These are phyloP conservation scores for Tyria jacobaeae DNA, from an alignment of 2,888 invertebrate species.

Conservation along the genomic window DNA sequence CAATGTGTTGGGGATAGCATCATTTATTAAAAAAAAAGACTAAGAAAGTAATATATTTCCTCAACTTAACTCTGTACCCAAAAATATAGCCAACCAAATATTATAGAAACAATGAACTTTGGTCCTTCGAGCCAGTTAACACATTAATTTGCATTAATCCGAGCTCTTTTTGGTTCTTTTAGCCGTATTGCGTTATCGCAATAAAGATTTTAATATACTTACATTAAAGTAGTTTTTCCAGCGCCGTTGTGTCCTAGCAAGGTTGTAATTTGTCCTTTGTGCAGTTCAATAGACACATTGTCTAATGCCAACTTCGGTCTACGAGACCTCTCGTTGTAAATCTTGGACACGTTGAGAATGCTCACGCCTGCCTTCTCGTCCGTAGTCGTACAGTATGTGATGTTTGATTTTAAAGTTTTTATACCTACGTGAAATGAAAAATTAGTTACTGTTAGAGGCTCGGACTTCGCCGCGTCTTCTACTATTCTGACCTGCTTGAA, in stretches of 20 bases:
- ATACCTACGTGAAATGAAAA: constrained; percentile 56
- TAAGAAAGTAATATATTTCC: too few species aligned
- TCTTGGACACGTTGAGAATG: constrained; percentile 90
- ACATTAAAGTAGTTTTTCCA: constrained; percentile 97
- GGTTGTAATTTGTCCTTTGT: constrained; percentile 94
- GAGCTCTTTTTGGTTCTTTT: too few species aligned
- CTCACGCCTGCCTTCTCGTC: constrained; percentile 90
- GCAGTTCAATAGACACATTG: constrained; percentile 92
- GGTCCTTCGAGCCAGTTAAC: background rate
- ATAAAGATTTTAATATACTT: constrained; percentile 13
- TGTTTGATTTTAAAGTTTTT: constrained; percentile 64
- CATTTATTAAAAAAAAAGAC: too few species aligned
- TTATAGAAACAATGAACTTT: too few species aligned
- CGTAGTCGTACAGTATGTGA: constrained; percentile 57
- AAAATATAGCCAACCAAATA: too few species aligned
- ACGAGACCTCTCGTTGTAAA: constrained; percentile 79
- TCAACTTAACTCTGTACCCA: too few species aligned
- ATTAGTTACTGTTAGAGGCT: background rate
- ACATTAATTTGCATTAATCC: too few species aligned
- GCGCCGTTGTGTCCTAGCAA: constrained; percentile 96
- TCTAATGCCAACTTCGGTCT: constrained; percentile 88
- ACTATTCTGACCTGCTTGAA: too few species aligned
- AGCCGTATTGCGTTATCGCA: background rate
- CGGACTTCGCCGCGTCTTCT: too few species aligned
- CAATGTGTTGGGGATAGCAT: too few species aligned